Evolutionary conservation across 2,797 vertebrate genomes (phyloP).

Genomic region (Echiichthys vipera): DNA sequence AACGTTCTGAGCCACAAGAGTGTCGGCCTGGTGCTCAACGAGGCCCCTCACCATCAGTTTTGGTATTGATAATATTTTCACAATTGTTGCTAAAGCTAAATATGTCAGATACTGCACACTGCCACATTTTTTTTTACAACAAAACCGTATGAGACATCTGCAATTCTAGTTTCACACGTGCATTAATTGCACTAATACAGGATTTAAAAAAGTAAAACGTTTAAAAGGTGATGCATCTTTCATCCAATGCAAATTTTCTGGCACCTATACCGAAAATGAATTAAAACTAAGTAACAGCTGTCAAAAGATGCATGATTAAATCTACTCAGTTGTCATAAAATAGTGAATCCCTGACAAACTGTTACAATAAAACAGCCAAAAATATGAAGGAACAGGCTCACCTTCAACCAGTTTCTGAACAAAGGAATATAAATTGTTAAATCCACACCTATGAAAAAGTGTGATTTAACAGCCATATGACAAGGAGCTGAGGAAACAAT

Average conservation of each 20-base stretch:
- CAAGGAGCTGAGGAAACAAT: conserved; percentile 6
- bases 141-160: not conserved
- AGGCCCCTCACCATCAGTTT: too few species aligned
- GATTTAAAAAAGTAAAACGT: not conserved
- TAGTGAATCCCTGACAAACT: not conserved
- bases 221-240: not conserved
- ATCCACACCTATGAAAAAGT: conserved; percentile 7
- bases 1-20: not conserved
- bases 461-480: conserved; percentile 15
- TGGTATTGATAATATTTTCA: not conserved
- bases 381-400: not conserved
- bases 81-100: not conserved
- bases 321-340: not conserved
- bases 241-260: not conserved
- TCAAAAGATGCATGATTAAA: conserved; percentile 1
- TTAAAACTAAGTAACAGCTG: conserved; percentile 20
- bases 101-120: not conserved
- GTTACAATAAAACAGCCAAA: not conserved
- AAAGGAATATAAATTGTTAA: conserved; percentile 6
- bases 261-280: not conserved
- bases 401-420: not conserved
- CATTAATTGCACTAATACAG: not conserved
- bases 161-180: not conserved
- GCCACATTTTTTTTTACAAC: not conserved
- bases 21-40: too few species aligned